Percentiles rank a stretch among this genome's conserved stretches.
Evolutionary conservation across 2,113 vertebrate genomes (phyloP).

Genomic region (Trachemys scripta): DNA sequence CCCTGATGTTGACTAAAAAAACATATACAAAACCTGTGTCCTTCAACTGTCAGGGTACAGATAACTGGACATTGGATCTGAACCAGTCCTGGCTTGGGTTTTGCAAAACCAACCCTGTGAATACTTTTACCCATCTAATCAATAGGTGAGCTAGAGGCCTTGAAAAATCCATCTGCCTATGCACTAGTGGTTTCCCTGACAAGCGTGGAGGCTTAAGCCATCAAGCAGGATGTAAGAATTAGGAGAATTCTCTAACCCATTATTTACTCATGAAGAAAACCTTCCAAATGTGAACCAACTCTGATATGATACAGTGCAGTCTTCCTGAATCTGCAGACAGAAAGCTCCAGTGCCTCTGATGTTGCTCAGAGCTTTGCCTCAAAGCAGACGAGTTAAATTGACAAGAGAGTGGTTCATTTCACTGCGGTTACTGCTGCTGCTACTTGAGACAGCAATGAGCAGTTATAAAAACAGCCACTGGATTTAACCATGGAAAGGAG

Average conservation of each 20-base stretch:
- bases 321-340: neutral
- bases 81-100: neutral
- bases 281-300: fast-evolving
- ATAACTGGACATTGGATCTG: neutral
- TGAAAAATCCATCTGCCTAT: neutral
- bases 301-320: neutral
- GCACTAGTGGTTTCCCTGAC: neutral
- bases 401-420: neutral
- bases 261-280: neutral
- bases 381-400: neutral
- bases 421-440: neutral
- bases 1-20: neutral
- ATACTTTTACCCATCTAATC: neutral
- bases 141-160: fast-evolving
- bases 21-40: neutral
- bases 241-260: neutral
- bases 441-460: neutral
- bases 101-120: neutral
- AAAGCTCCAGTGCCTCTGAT: neutral
- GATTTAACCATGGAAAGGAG: neutral
- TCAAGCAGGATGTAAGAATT: neutral
- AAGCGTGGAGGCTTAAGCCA: neutral
- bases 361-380: neutral
- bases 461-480: neutral
- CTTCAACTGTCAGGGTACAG: neutral